Conservation (phyloP, 2,888 invertebrate genomes). For the Acanthosepion esculentum region DNA sequence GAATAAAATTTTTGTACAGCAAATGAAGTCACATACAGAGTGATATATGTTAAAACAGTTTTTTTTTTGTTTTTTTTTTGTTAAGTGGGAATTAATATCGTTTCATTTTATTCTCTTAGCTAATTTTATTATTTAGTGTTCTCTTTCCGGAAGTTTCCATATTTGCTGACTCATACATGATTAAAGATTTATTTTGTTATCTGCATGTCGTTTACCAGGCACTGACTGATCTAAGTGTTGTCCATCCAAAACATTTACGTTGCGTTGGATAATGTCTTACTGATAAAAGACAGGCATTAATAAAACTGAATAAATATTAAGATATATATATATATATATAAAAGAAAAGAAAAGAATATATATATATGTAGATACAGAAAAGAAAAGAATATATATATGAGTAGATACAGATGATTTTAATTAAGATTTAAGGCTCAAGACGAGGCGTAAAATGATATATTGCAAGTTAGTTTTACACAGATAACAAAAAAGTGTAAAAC, state of each 20-base stretch:
- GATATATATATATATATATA: neutral
- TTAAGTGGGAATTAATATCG: too few species aligned
- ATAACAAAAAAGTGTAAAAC: too few species aligned
- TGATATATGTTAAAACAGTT: too few species aligned
- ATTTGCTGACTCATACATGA: neutral
- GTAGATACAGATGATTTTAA: too few species aligned
- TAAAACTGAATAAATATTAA: neutral
- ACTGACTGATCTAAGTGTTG: neutral
- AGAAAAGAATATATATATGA: neutral
- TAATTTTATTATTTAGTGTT: neutral
- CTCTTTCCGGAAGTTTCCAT: neutral
- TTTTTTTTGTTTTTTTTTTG: too few species aligned
- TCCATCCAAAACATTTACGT: neutral
- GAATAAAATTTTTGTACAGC: too few species aligned
- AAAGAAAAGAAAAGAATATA: neutral
- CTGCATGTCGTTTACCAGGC: neutral
- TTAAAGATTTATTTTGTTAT: neutral
- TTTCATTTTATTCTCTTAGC: too few species aligned
- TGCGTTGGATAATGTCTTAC: neutral
- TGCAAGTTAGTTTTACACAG: too few species aligned
- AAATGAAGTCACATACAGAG: too few species aligned
- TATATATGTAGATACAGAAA: neutral
- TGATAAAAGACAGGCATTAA: neutral
- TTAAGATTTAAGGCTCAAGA: too few species aligned
- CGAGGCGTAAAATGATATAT: too few species aligned